Evolutionary conservation across 2,113 vertebrate genomes (phyloP), one percentile per base, ranked within the genome.

Genomic region (Terrapene triunguis): DNA sequence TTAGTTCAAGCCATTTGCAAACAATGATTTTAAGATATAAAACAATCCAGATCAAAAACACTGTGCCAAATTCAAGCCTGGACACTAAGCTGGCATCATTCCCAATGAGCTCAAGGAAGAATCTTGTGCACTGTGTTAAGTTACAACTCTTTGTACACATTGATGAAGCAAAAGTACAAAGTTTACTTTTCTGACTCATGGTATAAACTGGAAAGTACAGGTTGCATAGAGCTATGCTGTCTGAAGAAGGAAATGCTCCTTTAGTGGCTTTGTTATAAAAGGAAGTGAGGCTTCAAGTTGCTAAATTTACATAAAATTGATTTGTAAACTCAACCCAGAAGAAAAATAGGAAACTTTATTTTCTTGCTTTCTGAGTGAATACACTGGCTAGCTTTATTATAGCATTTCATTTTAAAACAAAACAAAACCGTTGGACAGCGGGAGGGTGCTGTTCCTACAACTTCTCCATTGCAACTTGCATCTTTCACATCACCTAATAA

Each of bases 201-300:
- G 90, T 54, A 50, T 97, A 95, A 96, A 91, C 88, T 93, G 93
- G 96, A 90, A 88, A 74, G 90, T 79, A 83, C 93, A 92, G 92
- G 59, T 89, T 4, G 27, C 92, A 96, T 87, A 96, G 93, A 86
- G 93, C 85, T 93, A 89, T 5, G 3, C 82, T 85, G 86, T 74
- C 82, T 69, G 55, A 96, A 87, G 91, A 92, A 97, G 96, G 97
- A 97, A 97, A 96, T 48, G 88, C 90, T 42, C 57, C 93, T 94
- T 95, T 89, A 95, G 92, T 95, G 93, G 93, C 78, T 96, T 90
- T 84, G 59, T 82, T 32, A 93, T 82, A 87, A 96, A 92, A 96
- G 97, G 97, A 97, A 97, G 96, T 95, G 95, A 97, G 89, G 92
- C 85, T 90, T 86, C 85, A 82, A 87, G 85, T 94, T 89, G 89